These are phyloP conservation scores for Cladopsammia gracilis DNA, from an alignment of 64 coral and sea anemone species.

Conservation along the genomic window DNA sequence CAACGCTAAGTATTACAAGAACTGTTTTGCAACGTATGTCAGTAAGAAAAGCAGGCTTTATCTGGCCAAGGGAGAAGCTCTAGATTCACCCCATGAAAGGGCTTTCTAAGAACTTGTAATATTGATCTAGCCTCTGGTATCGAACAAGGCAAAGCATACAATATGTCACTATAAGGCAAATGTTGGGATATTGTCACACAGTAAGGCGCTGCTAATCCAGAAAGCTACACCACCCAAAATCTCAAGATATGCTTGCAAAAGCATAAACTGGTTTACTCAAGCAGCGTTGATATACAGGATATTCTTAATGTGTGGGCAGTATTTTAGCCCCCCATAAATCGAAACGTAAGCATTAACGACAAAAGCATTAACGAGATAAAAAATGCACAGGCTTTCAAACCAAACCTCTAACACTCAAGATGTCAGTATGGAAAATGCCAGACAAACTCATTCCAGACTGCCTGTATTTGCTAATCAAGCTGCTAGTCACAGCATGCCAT, in stretches of 20 bases:
- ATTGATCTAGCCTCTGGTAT: constrained; percentile 60
- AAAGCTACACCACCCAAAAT: constrained; percentile 71
- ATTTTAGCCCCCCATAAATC: constrained; percentile 32
- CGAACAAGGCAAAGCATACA: constrained; percentile 60
- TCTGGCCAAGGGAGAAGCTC: constrained; percentile 19
- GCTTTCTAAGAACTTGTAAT: constrained; percentile 57
- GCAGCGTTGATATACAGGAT: constrained; percentile 57
- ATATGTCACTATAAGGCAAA: constrained; percentile 59
- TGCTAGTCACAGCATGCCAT: constrained; percentile 48
- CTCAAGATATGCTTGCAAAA: constrained; percentile 51
- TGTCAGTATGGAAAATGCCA: constrained; percentile 55
- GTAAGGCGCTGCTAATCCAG: constrained; percentile 50
- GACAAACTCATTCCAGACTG: constrained; percentile 69
- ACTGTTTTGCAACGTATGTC: constrained; percentile 43
- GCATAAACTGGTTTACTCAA: constrained; percentile 55
- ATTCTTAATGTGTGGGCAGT: constrained; percentile 58
- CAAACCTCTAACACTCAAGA: constrained; percentile 60
- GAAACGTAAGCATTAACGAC: constrained; percentile 47
- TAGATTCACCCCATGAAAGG: constrained; percentile 54
- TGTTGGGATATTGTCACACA: constrained; percentile 55
- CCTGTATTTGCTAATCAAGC: constrained; percentile 71
- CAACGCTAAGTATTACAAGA: constrained; percentile 29
- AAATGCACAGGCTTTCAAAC: constrained; percentile 76
- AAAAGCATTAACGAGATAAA: constrained; percentile 68
- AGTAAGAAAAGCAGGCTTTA: constrained; percentile 12